Base-by-base conservation (phyloP, 2,113 vertebrate genomes). In the Antennarius striatus region DNA sequence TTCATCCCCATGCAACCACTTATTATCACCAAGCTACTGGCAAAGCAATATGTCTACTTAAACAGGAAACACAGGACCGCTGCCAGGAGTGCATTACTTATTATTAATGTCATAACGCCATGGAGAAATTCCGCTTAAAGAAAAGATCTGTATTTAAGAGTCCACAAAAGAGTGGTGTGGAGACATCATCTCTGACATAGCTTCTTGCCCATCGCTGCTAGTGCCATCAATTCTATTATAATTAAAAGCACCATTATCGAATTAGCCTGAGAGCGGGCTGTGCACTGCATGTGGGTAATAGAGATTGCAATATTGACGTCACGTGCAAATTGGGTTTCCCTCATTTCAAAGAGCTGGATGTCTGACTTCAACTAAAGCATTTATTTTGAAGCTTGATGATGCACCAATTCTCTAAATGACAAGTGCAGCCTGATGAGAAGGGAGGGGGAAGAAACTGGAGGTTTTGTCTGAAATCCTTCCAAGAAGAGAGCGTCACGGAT, bases 241-340 rank as follows among this genome's bases (percentile, higher is more conserved):
- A 15, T 45, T 45, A 13, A 47, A 4, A 15, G 13, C 12, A 47
- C 45, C 45, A 47, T 47, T 47, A 75, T 86, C 50, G 56, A 63
- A 86, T 86, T 66, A 83, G 57, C 56, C 39, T 51, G 75, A 71
- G 57, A 74, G 58, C 50, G 2, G 47, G 10, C 51, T 28, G 0
- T 48, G 39, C 46, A n/a, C 72, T 61, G 60, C 29, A 53, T 49
- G 42, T 13, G 30, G 58, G 10, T 71, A 71, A 67, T 70, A 51
- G 51, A 72, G 55, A 63, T 51, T 39, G 54, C 51, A 62, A 10
- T 67, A 57, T 71, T 64, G 54, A 73, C 51, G 63, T 60, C 15
- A 65, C 48, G n/a, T 62, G 32, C 53, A 32, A 39, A 72, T 59
- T 43, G 63, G 0, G 16, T 57, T 64, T 62, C 56, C 30, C 16